phyloP scores from a whole-genome alignment of 2,113 vertebrate species.

The Perca fluviatilis region DNA sequence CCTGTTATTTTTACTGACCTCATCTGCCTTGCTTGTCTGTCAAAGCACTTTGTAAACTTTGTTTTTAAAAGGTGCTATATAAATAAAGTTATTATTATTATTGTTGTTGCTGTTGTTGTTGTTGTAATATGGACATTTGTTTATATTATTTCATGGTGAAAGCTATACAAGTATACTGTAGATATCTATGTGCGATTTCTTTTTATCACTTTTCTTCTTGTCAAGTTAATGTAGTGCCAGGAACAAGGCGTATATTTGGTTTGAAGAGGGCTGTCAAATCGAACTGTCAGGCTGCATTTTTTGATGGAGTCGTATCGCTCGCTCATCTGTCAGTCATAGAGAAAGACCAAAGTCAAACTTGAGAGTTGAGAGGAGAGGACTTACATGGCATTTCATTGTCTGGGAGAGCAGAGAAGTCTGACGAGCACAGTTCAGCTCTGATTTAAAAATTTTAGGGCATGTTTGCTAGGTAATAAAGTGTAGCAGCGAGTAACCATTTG shows the following conservation, averaged over 20 bases:
- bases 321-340: slow-evolving; percentile 79
- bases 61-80: no score
- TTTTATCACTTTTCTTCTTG: slow-evolving; percentile 66
- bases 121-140: neutral
- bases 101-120: no score
- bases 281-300: slow-evolving; percentile 81
- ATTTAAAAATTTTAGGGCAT: slow-evolving; percentile 45
- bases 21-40: no score
- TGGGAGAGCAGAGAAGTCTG: slow-evolving; percentile 36
- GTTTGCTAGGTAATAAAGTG: slow-evolving; percentile 51
- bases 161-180: slow-evolving; percentile 17
- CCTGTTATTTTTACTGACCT: no score
- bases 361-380: slow-evolving; percentile 68
- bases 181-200: slow-evolving; percentile 13
- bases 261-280: slow-evolving; percentile 82
- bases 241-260: slow-evolving; percentile 81
- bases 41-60: no score
- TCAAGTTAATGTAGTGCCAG: slow-evolving; percentile 79
- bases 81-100: no score
- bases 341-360: slow-evolving; percentile 78
- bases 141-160: slow-evolving; percentile 35
- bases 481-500: slow-evolving; percentile 1
- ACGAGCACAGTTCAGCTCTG: slow-evolving; percentile 31
- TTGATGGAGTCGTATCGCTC: slow-evolving; percentile 78
- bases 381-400: slow-evolving; percentile 71